Conservation (phyloP, 2,797 vertebrate species). For the Spinus olivaceus region DNA sequence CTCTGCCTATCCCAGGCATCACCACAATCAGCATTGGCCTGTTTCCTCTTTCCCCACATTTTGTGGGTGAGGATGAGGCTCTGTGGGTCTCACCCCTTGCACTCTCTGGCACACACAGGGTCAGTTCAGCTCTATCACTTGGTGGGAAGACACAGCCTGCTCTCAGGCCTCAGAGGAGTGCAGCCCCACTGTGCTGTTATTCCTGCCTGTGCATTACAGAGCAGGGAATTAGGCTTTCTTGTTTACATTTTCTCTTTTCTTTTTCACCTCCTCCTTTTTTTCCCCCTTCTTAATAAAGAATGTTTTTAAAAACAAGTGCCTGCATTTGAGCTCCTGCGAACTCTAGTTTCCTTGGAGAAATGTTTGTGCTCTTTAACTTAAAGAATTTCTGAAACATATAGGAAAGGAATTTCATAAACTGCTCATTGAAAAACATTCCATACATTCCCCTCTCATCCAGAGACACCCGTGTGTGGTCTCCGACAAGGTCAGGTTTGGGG, state of each 20-base stretch:
- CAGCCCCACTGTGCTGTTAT: slow-evolving; percentile 9
- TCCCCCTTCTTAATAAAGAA: slow-evolving; percentile 29
- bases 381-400: slow-evolving; percentile 70
- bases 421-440: slow-evolving; percentile 74
- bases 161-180: neutral
- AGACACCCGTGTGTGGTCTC: slow-evolving; percentile 75
- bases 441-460: slow-evolving; percentile 71
- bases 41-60: neutral
- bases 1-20: neutral
- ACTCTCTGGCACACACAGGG: neutral
- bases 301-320: slow-evolving; percentile 68
- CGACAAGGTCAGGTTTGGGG: slow-evolving; percentile 68
- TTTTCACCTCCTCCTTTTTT: neutral
- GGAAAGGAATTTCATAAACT: slow-evolving; percentile 74
- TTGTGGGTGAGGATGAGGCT: neutral
- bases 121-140: neutral
- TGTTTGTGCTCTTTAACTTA: slow-evolving; percentile 52
- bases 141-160: neutral
- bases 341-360: slow-evolving; percentile 66
- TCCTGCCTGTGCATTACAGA: neutral
- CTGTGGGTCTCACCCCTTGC: neutral
- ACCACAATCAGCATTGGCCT: neutral
- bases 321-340: slow-evolving; percentile 27
- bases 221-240: slow-evolving; percentile 45
- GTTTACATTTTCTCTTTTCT: slow-evolving; percentile 65